Evolutionary conservation across 23 tunicate species (phyloP), one percentile per base, ranked within the genome.

Genomic region (Clavelina lepadiformis): DNA sequence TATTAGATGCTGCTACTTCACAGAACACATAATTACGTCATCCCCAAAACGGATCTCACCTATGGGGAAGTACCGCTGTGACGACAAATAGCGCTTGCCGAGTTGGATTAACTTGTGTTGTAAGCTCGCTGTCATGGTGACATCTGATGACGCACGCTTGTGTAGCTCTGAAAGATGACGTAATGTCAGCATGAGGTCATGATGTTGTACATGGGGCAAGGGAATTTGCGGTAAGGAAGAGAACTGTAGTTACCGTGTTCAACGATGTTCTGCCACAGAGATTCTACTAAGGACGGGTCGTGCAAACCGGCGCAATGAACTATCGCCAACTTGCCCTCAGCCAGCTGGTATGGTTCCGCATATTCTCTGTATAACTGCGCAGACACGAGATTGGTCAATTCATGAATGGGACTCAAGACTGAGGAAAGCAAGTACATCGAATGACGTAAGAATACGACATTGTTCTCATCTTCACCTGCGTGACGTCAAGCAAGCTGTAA

Each of bases 251-350:
- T 31, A 93, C 98, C 94, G 73, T 79, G 72, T 55, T 94, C 99
- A 24, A 94, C 60, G 49, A 94, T 94, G 41, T 94, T 88, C 46
- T 86, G 88, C 99, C 99, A 94, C 67, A 94, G 64, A 57, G 85
- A 85, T 58, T 86, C 94, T 20, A 94, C 67, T 47, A 88, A 35
- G 1, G 80, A 28, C 11, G 75, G 80, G 44, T 94, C 99, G 38
- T 86, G 75, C 8, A 93, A 67, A n/a, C 99, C 99, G 58, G 99
- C 95, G 60, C 86, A 80, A 33, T 86, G 86, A 22, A 91, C 86
- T 21, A 94, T 94, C 21, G 91, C 75, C 26, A 94, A 56, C 61
- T 94, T 94, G 46, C 77, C 66, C 58, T 94, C 99, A 8, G 95
- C 95, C 50, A 94, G 75, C 33, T 94, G 81, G 46, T 32, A 88